Conservation (phyloP, 2,888 invertebrate species). For the Archaeoteleia sp. region DNA sequence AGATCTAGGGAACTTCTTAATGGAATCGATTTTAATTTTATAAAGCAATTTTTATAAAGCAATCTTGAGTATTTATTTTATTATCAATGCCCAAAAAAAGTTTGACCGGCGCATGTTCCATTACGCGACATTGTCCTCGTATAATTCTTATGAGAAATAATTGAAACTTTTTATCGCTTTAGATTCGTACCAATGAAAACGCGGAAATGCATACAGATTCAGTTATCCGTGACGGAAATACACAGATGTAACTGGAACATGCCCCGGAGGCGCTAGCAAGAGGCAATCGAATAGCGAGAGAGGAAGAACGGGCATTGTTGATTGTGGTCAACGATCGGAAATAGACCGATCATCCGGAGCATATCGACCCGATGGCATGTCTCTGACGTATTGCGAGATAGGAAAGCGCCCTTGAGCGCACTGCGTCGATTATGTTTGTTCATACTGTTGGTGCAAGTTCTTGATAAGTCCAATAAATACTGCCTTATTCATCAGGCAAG, state of each 20-base stretch:
- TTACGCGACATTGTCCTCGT: no score
- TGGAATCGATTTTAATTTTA: no score
- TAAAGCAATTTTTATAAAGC: no score
- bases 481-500: constrained; percentile 31
- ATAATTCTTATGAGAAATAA: no score
- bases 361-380: constrained; percentile 55
- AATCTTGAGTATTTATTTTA: no score
- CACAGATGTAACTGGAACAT: constrained; percentile 44
- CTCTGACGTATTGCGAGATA: constrained; percentile 57
- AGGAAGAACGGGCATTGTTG: constrained; percentile 57
- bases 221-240: constrained; percentile 39
- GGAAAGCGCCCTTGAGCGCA: constrained; percentile 46
- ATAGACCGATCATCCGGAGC: constrained; percentile 65
- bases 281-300: constrained; percentile 36
- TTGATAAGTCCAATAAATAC: constrained; percentile 47
- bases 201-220: constrained; percentile 31
- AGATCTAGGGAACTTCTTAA: no score
- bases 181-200: constrained; percentile 12
- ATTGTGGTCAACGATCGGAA: constrained; percentile 65
- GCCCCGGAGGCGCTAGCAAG: constrained; percentile 36
- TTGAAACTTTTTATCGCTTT: constrained; percentile 1
- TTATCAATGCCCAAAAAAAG: no score
- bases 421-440: constrained; percentile 45
- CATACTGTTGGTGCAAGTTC: constrained; percentile 44
- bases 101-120: no score